Evolutionary conservation across 1,140 invertebrate genomes (phyloP), one percentile per base, ranked within the genome.

Genomic region (Rhagoletis zephyria): DNA sequence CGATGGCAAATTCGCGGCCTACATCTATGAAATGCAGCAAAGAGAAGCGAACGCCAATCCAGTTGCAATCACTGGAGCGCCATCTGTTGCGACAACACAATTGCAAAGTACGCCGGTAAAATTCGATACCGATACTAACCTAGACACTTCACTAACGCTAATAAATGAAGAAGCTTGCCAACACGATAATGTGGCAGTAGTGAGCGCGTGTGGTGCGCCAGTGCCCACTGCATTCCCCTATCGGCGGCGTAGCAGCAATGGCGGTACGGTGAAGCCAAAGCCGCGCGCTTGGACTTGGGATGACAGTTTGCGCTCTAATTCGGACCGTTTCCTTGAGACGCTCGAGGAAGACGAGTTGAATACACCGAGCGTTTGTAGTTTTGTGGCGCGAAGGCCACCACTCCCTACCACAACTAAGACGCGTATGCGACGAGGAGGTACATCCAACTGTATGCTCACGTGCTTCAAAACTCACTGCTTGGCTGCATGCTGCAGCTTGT

Each of bases 1-100:
- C 40, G 93, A 94, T 87, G 91, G 89, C 86, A 93, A 93, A 88
- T 93, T 93, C 88, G 92, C 91, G 4, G 89, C 93, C 67, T 93
- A 93, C 65, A 93, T 93, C 59, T 87, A 91, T 85, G 92, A 93
- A 87, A 90, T 93, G 88, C 89, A 92, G 56, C 90, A 91, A 63
- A 90, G 90, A 81, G 90, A 93, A 63, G 59, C 59, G n/a, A 42
- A 6, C 16, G 77, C 81, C 14, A 30, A 19, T 1, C 16, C 85
- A 30, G 56, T 30, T 12, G 86, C 63, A 5, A 3, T 48, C 61
- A 45, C 10, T 63, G 67, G 56, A 74, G 12, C 60, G 40, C 67
- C 65, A 16, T 77, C 70, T n/a, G 65, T 86, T 40, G 40, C 45
- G 63, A 89, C 67, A n/a, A 85, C 67, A 63, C 56, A 85, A 63